phyloP scores from a whole-genome alignment of 2,797 vertebrate species.

The Enteromius trimaculatus region DNA sequence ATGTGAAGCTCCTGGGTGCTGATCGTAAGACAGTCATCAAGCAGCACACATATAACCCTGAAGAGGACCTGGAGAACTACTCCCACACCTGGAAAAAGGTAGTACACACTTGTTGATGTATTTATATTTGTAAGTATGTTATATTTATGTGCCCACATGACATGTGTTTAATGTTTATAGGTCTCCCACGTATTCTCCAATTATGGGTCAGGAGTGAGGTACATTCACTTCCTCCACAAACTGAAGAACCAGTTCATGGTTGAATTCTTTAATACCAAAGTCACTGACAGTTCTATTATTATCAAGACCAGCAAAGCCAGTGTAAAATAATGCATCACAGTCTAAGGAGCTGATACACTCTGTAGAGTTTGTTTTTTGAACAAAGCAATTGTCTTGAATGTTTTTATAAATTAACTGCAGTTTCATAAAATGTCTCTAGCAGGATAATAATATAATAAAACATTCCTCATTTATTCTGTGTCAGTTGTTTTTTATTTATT shows the following conservation, averaged over 20 bases:
- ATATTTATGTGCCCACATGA: neutral
- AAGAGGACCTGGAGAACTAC: conserved; percentile 67
- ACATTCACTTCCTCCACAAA: conserved; percentile 79
- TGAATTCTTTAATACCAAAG: conserved; percentile 74
- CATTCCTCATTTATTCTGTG: neutral
- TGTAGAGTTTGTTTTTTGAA: neutral
- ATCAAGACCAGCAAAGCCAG: conserved; percentile 68
- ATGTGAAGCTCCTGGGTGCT: conserved; percentile 80
- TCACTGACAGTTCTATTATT: conserved; percentile 78
- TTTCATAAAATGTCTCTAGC: conserved; percentile 9
- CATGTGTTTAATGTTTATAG: conserved; percentile 69
- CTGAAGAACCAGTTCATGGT: conserved; percentile 78
- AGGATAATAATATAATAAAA: conserved; percentile 27
- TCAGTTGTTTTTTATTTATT: neutral
- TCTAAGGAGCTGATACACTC: neutral
- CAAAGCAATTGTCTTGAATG: neutral
- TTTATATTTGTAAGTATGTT: neutral
- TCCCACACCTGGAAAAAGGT: conserved; percentile 82
- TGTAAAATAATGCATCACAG: conserved; percentile 18
- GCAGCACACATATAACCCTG: conserved; percentile 70
- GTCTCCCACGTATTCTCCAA: conserved; percentile 80
- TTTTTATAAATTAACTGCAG: neutral
- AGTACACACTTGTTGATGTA: neutral
- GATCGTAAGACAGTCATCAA: conserved; percentile 78
- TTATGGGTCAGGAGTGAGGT: conserved; percentile 84